Base-by-base conservation (phyloP, 2,888 invertebrate genomes). In the Heliconius cydno region DNA sequence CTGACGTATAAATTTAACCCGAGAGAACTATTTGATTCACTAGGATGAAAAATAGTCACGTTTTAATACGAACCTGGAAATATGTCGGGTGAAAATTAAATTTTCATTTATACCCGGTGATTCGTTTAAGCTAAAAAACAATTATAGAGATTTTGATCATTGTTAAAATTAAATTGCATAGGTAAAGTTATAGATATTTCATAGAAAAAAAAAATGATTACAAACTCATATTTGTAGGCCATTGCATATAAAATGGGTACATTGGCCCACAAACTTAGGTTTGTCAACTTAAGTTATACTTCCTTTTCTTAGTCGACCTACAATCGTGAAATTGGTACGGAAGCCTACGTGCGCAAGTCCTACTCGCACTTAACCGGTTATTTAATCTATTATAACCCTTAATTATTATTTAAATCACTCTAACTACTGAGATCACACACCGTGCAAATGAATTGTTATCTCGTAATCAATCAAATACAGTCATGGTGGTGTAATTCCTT, bases 91-190 rank as follows among this genome's bases (percentile, higher is more conserved):
- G 65, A 80, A 82, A 83, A 83, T 84, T 84, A 75, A 83, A 83
- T 83, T 83, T 84, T 70, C 82, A 83, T 84, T 82, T 82, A 80
- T 81, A 83, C 80, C 79, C 81, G 81, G 74, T 84, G 84, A 84
- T 83, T 82, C 80, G 82, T 83, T 85, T 84, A 84, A 82, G 83
- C 84, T 79, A 86, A 86, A 86, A 46, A 57, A 57, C 57, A 57
- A 22, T 19, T 9, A 85, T 86, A 87, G 86, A 85, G 84, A 81
- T 84, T 83, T 86, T 84, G 66, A 83, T 84, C 65, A 81, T 76
- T 79, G 83, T 83, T 85, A 15, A 76, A 57, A 57, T 57, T 22
- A 57, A 57, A 57, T 57, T 57, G 19, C 57, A 57, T 57, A 57
- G 57, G 57, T 19, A 34, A 6, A 46, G 13, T 15, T 46, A 13